Evolutionary conservation across 1,140 invertebrate species (phyloP).

Genomic region (Spodoptera litura): DNA sequence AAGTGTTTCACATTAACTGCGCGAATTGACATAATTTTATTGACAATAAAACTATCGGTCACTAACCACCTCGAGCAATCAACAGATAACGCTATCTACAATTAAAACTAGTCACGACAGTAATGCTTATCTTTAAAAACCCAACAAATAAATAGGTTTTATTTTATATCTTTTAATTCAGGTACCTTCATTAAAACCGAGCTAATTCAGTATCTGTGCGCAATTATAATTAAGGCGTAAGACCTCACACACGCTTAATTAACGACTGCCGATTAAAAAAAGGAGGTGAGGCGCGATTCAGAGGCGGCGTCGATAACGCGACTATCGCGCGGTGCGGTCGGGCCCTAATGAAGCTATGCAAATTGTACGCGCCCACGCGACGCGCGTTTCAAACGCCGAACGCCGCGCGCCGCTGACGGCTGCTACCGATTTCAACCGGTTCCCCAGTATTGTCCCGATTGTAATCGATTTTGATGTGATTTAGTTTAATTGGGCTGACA

Average conservation of each 20-base stretch:
- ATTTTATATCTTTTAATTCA: slow-evolving; percentile 35
- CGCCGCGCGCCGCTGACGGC: slow-evolving; percentile 13
- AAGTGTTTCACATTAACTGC: slow-evolving; percentile 25
- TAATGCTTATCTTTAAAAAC: slow-evolving; percentile 44
- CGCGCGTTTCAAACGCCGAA: slow-evolving; percentile 41
- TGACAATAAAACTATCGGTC: slow-evolving; percentile 31
- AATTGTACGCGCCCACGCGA: slow-evolving; percentile 64
- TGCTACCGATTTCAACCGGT: slow-evolving; percentile 34
- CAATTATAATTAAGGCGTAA: slow-evolving; percentile 67
- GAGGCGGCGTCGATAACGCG: slow-evolving; percentile 49
- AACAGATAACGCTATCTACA: slow-evolving; percentile 36
- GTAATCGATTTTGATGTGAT: slow-evolving; percentile 43
- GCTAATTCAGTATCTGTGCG: slow-evolving; percentile 56
- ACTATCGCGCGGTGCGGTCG: slow-evolving; percentile 48
- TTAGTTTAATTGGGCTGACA: slow-evolving; percentile 33
- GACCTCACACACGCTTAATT: slow-evolving; percentile 73
- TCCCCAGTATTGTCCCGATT: slow-evolving; percentile 42
- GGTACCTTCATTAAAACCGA: slow-evolving; percentile 27
- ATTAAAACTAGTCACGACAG: slow-evolving; percentile 46
- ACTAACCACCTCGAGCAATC: slow-evolving; percentile 32
- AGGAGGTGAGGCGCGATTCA: slow-evolving; percentile 54
- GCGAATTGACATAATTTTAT: slow-evolving; percentile 28
- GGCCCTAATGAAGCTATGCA: slow-evolving; percentile 69
- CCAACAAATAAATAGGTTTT: slow-evolving; percentile 35
- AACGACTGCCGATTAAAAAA: slow-evolving; percentile 59